Evolutionary conservation across 1,140 invertebrate species (phyloP), one percentile per base, ranked within the genome.

Genomic region (Contarinia nasturtii): DNA sequence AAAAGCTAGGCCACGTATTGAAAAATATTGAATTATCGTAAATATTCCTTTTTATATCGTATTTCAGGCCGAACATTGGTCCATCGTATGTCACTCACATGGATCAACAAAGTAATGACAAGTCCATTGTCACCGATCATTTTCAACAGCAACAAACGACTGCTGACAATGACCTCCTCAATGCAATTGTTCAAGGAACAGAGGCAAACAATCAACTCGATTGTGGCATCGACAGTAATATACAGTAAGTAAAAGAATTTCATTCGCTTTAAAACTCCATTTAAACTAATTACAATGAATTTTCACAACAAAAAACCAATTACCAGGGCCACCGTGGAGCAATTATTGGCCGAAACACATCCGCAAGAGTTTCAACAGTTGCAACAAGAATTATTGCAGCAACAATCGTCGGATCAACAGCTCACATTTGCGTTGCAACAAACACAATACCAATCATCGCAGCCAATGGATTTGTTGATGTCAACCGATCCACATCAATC

Each of bases 171-270:
- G 27, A 27, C 27, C 27, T 27, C 27, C 27, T 27, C 27, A 27
- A 27, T 27, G 27, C 27, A 10, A 27, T 27, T 10, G 27, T 27
- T 51, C 56, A 43, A 18, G 17, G 18, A 19, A 15, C 10, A 11
- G 5, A 42, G 8, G 18, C 2, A 42, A 44, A 27, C 43, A 21
- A 14, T 44, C 21, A 44, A 33, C 15, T 19, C 19, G 19, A 20
- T 43, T 43, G 15, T 43, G 19, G 10, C 20, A 11, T 43, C 18
- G 41, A 19, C 11, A 43, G 11, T 7, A 43, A 43, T 19, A 43
- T 15, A 19, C 17, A 43, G 18, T 14, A 38, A 38, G 36, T 38
- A 19, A 7, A 21, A 43, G 41, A 43, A 18, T 7, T 12, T 15
- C 17, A 18, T 38, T 5, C 12, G 5, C 15, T n/a, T 20, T 2